phyloP scores from a whole-genome alignment of 2,888 invertebrate species.

The Scaptomyza flava region DNA sequence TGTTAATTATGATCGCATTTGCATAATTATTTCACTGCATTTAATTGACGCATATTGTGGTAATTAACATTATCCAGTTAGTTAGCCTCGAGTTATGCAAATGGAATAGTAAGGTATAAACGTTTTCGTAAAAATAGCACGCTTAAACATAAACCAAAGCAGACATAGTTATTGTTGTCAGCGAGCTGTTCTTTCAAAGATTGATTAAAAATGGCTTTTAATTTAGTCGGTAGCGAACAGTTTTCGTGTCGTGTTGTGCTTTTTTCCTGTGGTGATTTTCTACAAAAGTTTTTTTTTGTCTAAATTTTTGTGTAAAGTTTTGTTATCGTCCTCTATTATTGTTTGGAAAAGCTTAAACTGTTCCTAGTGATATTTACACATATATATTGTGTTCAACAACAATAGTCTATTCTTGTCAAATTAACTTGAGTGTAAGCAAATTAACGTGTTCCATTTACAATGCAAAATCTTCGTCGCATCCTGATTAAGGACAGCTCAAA shows the following conservation, averaged over 20 bases:
- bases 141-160: not conserved
- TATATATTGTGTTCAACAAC: not conserved
- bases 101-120: not conserved
- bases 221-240: slow-evolving; percentile 5
- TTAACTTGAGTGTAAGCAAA: not conserved
- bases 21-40: slow-evolving; percentile 53
- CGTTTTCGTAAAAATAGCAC: not conserved
- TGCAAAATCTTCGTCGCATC: slow-evolving; percentile 40
- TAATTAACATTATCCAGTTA: slow-evolving; percentile 4
- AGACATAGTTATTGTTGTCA: not conserved
- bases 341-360: not conserved
- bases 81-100: slow-evolving; percentile 26
- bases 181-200: not conserved
- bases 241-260: slow-evolving; percentile 20
- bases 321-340: not conserved
- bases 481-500: slow-evolving; percentile 17
- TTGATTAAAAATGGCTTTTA: not conserved
- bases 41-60: slow-evolving; percentile 25
- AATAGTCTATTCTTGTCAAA: not conserved
- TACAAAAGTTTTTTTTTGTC: slow-evolving; percentile 2
- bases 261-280: slow-evolving; percentile 10
- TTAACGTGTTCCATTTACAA: slow-evolving; percentile 13
- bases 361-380: not conserved
- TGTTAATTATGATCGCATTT: slow-evolving; percentile 59
- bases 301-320: slow-evolving; percentile 31